Evolutionary conservation across 2,888 invertebrate genomes (phyloP).

Genomic region (Bombyx huttoni): DNA sequence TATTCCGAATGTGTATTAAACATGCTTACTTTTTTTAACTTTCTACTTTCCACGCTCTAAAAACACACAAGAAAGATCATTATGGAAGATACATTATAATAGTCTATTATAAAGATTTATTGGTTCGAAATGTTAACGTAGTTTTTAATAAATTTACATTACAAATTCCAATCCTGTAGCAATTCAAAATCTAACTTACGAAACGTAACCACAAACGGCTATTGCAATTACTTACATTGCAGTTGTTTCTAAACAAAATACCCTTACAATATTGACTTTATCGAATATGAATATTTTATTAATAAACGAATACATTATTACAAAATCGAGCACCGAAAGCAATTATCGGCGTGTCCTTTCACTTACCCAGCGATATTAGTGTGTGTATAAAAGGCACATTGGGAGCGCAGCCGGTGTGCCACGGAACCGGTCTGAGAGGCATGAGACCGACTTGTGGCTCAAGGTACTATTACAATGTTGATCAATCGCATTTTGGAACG

Average conservation of each 20-base stretch:
- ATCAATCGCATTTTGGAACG: slow-evolving; percentile 62
- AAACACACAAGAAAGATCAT: slow-evolving; percentile 63
- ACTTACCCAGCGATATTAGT: slow-evolving; percentile 45
- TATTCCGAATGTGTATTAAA: slow-evolving; percentile 46
- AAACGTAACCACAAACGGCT: not conserved
- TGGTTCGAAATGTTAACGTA: slow-evolving; percentile 9
- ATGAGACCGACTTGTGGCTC: slow-evolving; percentile 58
- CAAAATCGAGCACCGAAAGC: slow-evolving; percentile 55
- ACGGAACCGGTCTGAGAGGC: slow-evolving; percentile 59
- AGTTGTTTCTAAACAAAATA: not conserved
- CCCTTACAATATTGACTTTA: not conserved
- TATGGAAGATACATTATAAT: slow-evolving; percentile 51
- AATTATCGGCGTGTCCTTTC: slow-evolving; percentile 67
- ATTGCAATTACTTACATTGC: not conserved
- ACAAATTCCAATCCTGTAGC: slow-evolving; percentile 1
- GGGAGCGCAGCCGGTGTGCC: slow-evolving; percentile 53
- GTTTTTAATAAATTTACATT: slow-evolving; percentile 9
- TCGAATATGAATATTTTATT: slow-evolving; percentile 26
- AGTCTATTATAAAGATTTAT: slow-evolving; percentile 31
- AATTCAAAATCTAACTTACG: not conserved
- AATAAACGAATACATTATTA: slow-evolving; percentile 24
- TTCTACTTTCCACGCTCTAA: slow-evolving; percentile 72
- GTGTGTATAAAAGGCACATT: slow-evolving; percentile 34
- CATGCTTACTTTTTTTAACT: slow-evolving; percentile 62
- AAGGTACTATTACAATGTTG: slow-evolving; percentile 61